These are phyloP conservation scores for Apoda limacodes DNA, from an alignment of 2,888 invertebrate species.

Conservation along the genomic window DNA sequence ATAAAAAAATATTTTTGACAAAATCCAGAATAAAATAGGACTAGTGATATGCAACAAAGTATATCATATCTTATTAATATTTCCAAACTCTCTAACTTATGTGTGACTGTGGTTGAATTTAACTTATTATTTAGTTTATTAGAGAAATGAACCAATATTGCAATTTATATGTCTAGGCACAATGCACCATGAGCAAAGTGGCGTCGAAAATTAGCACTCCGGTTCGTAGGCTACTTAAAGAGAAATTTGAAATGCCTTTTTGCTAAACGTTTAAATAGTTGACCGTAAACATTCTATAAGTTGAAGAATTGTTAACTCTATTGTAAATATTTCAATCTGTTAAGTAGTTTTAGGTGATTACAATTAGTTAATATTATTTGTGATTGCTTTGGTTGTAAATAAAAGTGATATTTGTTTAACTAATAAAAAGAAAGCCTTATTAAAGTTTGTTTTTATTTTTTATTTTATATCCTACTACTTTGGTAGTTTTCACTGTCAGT, in stretches of 20 bases:
- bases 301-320: slow-evolving; percentile 57
- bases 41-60: no score
- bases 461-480: no score
- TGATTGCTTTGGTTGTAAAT: slow-evolving; percentile 69
- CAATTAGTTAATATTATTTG: slow-evolving; percentile 61
- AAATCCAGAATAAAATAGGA: no score
- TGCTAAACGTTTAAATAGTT: slow-evolving; percentile 21
- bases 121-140: no score
- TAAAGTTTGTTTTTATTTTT: slow-evolving; percentile 19
- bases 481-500: no score
- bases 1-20: no score
- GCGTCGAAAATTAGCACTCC: slow-evolving; percentile 15
- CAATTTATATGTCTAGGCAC: no score
- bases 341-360: slow-evolving; percentile 68
- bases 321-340: slow-evolving; percentile 67
- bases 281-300: slow-evolving; percentile 30
- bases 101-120: no score
- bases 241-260: slow-evolving; percentile 22
- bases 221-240: slow-evolving; percentile 16
- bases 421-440: slow-evolving; percentile 65
- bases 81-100: no score
- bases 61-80: no score
- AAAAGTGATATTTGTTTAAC: slow-evolving; percentile 70
- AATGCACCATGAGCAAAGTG: no score
- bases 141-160: no score